A percentile compares a stretch with the other conserved stretches of the same genome.
Conservation (phyloP, 2,888 invertebrate genomes). For the Vanessa cardui region DNA sequence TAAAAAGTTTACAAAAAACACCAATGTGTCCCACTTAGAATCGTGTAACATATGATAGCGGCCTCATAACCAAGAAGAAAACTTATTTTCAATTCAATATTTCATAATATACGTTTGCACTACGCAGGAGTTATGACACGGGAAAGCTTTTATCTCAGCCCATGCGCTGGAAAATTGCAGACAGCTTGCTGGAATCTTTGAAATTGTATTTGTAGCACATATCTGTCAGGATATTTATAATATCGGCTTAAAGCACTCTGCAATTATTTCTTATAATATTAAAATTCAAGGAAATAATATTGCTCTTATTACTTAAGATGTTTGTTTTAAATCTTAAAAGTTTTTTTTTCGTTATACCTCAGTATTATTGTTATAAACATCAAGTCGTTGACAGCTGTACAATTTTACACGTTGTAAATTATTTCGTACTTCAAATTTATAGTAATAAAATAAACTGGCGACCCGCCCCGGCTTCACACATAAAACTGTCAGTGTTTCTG, state of each 20-base stretch:
- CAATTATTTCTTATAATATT: background rate
- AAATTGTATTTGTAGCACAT: conserved; percentile 27
- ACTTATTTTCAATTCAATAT: conserved; percentile 29
- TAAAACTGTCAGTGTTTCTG: no score
- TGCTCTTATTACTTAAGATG: background rate
- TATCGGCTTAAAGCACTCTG: background rate
- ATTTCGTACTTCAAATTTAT: background rate
- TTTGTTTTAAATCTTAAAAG: no score
- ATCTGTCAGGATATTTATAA: conserved; percentile 19
- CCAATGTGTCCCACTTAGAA: background rate
- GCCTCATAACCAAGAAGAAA: conserved; percentile 15
- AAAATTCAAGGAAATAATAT: background rate
- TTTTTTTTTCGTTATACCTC: no score
- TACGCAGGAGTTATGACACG: conserved; percentile 41
- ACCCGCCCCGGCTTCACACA: no score
- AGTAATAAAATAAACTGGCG: background rate
- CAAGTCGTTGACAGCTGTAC: background rate
- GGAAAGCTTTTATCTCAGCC: conserved; percentile 42
- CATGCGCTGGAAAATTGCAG: conserved; percentile 33
- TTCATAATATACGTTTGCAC: conserved; percentile 18
- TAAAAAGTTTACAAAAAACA: background rate
- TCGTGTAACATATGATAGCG: conserved; percentile 12
- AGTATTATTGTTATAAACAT: background rate
- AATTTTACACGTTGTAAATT: background rate
- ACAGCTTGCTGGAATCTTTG: conserved; percentile 30